Base-by-base conservation (phyloP, 2,113 vertebrate species). In the Chiloscyllium plagiosum region DNA sequence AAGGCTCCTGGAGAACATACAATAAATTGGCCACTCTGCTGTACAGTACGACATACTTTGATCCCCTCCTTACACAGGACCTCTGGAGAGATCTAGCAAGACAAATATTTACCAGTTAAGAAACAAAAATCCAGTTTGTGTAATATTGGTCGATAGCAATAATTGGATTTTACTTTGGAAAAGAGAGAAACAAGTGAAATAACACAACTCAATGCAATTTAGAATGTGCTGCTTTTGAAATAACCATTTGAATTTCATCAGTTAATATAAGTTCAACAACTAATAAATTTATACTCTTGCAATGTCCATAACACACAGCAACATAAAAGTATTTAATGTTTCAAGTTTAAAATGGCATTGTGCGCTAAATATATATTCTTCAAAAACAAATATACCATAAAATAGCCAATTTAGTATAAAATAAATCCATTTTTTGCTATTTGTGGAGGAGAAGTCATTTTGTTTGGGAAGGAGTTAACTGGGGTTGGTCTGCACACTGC, bases 1-100 rank as follows among this genome's bases (percentile, higher is more conserved):
- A 99, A 99, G 97, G 99, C 98, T 95, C 99, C 99, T 1, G 99
- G 99, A 97, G 99, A 99, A 97, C 99, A 99, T 97, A 99, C 99
- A 72, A 99, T 98, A 33, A 99, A 99, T 98, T 99, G 99, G 69
- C 99, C 99, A 0, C 99, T 99, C 98, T 98, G 97, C 98, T 99
- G 99, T 96, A 99, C 98, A 22, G 99, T 99, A 96, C 99, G 98
- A 97, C 99, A 98, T 97, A 99, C 99, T 97, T 98, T 98, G 98
- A 99, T 98, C 96, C 99, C 99, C 98, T 99, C 98, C n/a, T 98
- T 98, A 96, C 98, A 98, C 97, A 99, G 98, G 97, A 99, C 97
- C 98, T 99, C 99, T 86, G 99, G 99, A 97, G 99, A 99, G 97
- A 99, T 99, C 99, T 99, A 96, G 10, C 95, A 96, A 96, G 95